Evolutionary conservation across 1,140 invertebrate species (phyloP), one percentile per base, ranked within the genome.

Genomic region (Drosophila malerkotliana): DNA sequence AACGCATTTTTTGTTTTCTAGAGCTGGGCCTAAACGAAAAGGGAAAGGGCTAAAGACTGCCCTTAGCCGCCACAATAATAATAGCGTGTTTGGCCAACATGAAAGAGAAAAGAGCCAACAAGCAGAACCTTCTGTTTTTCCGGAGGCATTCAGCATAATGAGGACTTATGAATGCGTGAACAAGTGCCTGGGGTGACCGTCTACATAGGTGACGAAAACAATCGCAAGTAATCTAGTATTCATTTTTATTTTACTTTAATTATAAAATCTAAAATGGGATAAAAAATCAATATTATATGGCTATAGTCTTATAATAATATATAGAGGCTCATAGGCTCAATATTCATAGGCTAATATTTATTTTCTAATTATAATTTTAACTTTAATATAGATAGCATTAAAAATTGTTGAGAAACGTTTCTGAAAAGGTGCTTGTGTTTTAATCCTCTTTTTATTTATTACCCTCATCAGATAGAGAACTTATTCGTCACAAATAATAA

Each of bases 121-220:
- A 63, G 59, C 59, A 69, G 72, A 71, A 62, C 53, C 37, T 12
- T 34, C 26, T 52, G 37, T 56, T 47, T 56, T 21, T 32, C 34
- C 49, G 37, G 41, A 45, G 30, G 69, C 72, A 53, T 68, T 66
- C 34, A 14, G 32, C 73, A 63, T 83, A 81, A 85, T 85, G 73
- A 85, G 82, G 68, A 85, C 79, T 77, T 85, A 85, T 85, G 77
- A 85, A 85, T 87, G 68, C 63, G 41, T 57, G 37, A 67, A 58
- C 45, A 41, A 44, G 67, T 52, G 34, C 34, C 34, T 10, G 34
- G 34, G 34, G 34, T 4, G 4, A 4, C 12, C 3, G 12, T 37
- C 12, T 37, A 37, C 34, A 3, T 37, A n/a, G 34, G 34, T 37
- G 34, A 37, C 34, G 34, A 37, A 37, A 10, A 4, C 1, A 37